Evolutionary conservation across 1,140 invertebrate species (phyloP).

Genomic region (Oedothorax gibbosus): DNA sequence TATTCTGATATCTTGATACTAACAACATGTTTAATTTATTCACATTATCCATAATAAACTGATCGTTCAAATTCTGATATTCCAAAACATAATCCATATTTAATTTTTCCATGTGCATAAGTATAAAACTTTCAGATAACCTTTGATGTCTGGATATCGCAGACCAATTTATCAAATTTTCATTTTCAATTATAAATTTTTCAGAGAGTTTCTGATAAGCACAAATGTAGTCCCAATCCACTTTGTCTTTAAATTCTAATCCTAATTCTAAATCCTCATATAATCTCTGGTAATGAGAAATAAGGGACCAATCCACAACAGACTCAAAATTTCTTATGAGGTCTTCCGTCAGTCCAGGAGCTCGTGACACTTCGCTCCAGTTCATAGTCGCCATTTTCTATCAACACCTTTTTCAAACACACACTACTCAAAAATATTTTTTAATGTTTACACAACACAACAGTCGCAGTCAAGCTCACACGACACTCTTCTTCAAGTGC

Average conservation of each 20-base stretch:
- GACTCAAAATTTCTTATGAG: too few species aligned
- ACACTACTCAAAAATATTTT: too few species aligned
- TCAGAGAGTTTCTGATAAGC: not conserved
- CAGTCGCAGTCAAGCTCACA: too few species aligned
- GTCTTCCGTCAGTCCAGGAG: too few species aligned
- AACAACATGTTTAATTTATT: not conserved
- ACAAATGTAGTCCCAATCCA: not conserved
- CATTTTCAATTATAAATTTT: not conserved
- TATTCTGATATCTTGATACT: not conserved
- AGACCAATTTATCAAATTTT: not conserved
- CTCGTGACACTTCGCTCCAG: too few species aligned
- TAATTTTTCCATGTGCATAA: not conserved
- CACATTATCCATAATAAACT: not conserved
- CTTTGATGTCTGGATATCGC: not conserved
- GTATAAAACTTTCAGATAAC: not conserved
- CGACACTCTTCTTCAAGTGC: too few species aligned
- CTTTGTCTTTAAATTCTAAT: not conserved
- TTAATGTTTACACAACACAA: too few species aligned
- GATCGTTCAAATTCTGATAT: not conserved
- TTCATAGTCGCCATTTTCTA: too few species aligned
- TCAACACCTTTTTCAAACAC: too few species aligned
- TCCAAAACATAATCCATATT: not conserved
- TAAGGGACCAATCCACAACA: not conserved
- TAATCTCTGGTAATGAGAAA: constrained; percentile 4
- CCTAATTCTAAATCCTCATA: not conserved